These are phyloP conservation scores for Macrotis lagotis DNA, from an alignment of 2,113 vertebrate species.

Conservation along the genomic window DNA sequence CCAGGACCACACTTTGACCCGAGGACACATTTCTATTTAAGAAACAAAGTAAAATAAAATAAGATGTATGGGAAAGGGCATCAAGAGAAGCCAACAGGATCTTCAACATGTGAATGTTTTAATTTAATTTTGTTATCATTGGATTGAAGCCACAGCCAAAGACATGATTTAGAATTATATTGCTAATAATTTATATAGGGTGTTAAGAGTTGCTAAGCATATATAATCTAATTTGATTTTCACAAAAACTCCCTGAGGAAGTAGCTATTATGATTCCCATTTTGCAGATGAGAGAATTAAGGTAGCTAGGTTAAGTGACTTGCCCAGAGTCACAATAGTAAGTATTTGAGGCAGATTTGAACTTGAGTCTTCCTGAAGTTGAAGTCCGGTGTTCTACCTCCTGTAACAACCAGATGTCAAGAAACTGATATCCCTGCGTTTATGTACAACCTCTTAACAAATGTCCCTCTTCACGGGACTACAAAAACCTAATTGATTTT, in stretches of 20 bases:
- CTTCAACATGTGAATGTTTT: neutral
- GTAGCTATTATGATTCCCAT: neutral
- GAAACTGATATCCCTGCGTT: no score
- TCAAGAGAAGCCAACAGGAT: neutral
- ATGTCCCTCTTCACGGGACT: neutral
- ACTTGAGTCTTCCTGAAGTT: neutral
- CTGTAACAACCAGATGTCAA: neutral
- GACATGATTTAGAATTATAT: neutral
- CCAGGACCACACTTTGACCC: conserved; percentile 83
- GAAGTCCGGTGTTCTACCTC: neutral
- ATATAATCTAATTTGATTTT: neutral
- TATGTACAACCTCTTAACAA: no score
- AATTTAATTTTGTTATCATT: neutral
- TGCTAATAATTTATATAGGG: neutral
- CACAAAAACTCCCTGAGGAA: neutral
- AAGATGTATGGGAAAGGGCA: neutral
- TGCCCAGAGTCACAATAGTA: neutral
- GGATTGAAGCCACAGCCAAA: neutral
- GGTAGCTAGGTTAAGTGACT: neutral
- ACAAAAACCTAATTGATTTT: neutral
- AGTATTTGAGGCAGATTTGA: neutral
- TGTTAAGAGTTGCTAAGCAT: neutral
- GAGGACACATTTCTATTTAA: conserved; percentile 82
- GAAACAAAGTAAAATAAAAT: neutral
- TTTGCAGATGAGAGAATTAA: neutral